A percentile compares a stretch with the other conserved stretches of the same genome.
Evolutionary conservation across 2,113 vertebrate species (phyloP).

Genomic region (Colius striatus): DNA sequence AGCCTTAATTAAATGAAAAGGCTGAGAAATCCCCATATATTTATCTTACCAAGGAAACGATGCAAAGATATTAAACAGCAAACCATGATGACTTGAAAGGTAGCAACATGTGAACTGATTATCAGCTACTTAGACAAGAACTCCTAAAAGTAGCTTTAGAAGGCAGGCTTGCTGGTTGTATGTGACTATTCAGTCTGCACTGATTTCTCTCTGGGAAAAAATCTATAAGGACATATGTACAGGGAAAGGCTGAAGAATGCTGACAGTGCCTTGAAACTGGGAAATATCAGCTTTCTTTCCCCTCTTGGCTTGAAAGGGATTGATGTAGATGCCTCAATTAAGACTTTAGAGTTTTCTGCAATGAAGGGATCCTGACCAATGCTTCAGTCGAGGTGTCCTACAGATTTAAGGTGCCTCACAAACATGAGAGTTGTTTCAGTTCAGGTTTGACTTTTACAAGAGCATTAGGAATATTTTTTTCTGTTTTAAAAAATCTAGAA

Average conservation of each 20-base stretch:
- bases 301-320: background rate
- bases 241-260: background rate
- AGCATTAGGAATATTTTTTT: background rate
- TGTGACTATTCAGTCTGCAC: background rate
- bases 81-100: background rate
- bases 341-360: background rate
- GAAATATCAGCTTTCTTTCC: background rate
- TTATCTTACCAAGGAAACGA: background rate
- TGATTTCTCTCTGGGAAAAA: background rate
- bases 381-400: fast-evolving
- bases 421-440: background rate
- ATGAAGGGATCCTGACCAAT: background rate
- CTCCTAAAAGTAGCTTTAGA: background rate
- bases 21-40: background rate
- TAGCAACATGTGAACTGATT: background rate
- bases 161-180: background rate
- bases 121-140: background rate
- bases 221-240: background rate
- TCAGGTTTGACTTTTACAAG: background rate
- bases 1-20: background rate
- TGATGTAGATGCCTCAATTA: background rate
- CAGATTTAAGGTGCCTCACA: background rate
- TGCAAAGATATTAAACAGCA: background rate
- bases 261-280: background rate
- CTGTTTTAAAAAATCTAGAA: background rate